A percentile compares a stretch with the other conserved stretches of the same genome.
Conservation (phyloP, 2,888 invertebrate genomes). For the Anthophora plumipes region DNA sequence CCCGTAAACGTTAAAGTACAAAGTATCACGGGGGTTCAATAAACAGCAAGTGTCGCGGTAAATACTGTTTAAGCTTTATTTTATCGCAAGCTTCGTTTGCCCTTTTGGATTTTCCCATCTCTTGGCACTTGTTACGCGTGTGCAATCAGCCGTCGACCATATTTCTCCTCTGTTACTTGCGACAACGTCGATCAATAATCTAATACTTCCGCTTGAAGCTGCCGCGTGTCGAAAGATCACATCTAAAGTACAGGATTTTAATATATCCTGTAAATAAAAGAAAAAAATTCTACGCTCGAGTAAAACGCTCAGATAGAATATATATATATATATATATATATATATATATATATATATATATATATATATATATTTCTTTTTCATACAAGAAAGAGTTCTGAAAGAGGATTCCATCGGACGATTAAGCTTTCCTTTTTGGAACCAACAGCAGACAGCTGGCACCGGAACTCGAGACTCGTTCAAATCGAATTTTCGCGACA, state of each 20-base stretch:
- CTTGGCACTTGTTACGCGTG: background rate
- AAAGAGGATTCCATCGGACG: background rate
- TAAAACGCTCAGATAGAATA: no score
- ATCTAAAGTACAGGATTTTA: background rate
- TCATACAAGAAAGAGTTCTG: background rate
- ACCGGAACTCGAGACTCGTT: constrained; percentile 16
- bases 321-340: no score
- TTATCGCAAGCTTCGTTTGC: constrained; percentile 16
- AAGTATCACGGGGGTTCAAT: constrained; percentile 6
- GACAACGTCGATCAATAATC: constrained; percentile 45
- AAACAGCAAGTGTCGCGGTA: constrained; percentile 2
- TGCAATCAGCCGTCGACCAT: constrained; percentile 6
- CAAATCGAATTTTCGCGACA: constrained; percentile 19
- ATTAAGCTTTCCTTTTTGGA: constrained; percentile 4
- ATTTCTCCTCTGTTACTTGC: background rate
- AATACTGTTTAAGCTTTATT: constrained; percentile 35
- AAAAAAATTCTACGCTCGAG: no score
- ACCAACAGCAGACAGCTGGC: background rate
- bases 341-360: no score
- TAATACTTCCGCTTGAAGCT: constrained; percentile 13
- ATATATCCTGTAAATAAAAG: background rate
- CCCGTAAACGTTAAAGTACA: constrained; percentile 14
- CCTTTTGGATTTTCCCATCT: constrained; percentile 6
- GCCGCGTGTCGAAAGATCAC: background rate
- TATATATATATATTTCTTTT: no score